Evolutionary conservation across 2,797 vertebrate genomes (phyloP), one percentile per base, ranked within the genome.

Genomic region (Jordanella pulchra): DNA sequence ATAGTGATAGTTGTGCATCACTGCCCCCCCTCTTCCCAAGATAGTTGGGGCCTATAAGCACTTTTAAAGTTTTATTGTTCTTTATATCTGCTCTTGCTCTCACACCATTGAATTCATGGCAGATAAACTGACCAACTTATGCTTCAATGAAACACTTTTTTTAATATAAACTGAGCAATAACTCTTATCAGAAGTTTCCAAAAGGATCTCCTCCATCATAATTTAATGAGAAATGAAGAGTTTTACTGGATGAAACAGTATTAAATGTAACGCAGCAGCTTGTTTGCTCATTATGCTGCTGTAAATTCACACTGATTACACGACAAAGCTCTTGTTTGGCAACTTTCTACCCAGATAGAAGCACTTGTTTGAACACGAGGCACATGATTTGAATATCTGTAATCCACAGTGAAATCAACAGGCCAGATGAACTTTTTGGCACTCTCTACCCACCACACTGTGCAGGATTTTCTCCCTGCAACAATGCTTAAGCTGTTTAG

Each of bases 371-470:
- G 89, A 94, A 92, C 91, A 93, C 23, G 73, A 91, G 89, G 90
- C 92, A 91, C 89, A 90, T 91, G 92, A 93, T 93, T 93, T 90
- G 90, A 93, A 93, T 92, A 90, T 91, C 89, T 91, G 85, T 93
- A 94, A 94, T 94, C 93, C 92, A 78, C 3, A 81, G 87, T 92
- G 90, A 93, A 93, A 93, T 93, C 92, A 94, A 92, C 92, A 92
- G 90, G 91, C 93, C 93, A 93, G 92, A 93, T 91, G 91, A 94
- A 94, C 91, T 92, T 94, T 93, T 94, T 94, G 92, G 91, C 93
- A 90, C 84, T 82, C 81, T 86, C 80, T 64, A 74, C 78, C 85
- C 74, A 86, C 82, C 92, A 90, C 87, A 84, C 78, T 84, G 90
- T 89, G 89, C 3, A 65, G 86, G 89, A 91, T 92, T 91, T 91